phyloP scores from a whole-genome alignment of 2,888 invertebrate species.

The Podotricha telesiphe region DNA sequence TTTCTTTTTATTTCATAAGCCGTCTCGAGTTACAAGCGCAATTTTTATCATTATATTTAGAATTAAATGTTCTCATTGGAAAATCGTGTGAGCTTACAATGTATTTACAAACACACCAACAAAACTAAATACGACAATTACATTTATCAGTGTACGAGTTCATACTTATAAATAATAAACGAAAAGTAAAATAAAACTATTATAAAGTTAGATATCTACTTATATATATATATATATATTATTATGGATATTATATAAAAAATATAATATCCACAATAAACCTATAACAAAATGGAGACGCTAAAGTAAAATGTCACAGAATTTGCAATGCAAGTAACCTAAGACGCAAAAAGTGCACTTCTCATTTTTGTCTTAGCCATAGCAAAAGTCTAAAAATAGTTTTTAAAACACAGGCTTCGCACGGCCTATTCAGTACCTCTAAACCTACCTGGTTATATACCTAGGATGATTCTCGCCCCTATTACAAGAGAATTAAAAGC shows the following conservation, averaged over 20 bases:
- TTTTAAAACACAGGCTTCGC: conserved; percentile 38
- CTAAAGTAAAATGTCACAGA: conserved; percentile 30
- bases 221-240: not conserved
- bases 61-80: conserved; percentile 4
- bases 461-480: conserved; percentile 35
- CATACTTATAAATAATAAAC: not conserved
- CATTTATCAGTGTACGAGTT: not conserved
- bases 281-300: conserved; percentile 6
- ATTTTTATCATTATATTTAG: conserved; percentile 14
- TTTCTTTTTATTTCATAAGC: conserved; percentile 25
- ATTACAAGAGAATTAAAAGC: conserved; percentile 32
- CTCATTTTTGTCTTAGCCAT: conserved; percentile 39
- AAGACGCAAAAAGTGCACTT: conserved; percentile 36
- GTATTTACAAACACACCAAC: not conserved
- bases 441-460: conserved; percentile 30
- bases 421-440: conserved; percentile 43
- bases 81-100: not conserved
- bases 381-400: conserved; percentile 42
- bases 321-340: conserved; percentile 29
- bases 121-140: not conserved
- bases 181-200: not conserved
- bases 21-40: conserved; percentile 8
- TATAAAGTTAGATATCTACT: not conserved
- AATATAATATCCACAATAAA: not conserved
- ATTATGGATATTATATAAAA: not conserved